Base-by-base conservation (phyloP, 2,113 vertebrate species). In the Dromaius novaehollandiae region DNA sequence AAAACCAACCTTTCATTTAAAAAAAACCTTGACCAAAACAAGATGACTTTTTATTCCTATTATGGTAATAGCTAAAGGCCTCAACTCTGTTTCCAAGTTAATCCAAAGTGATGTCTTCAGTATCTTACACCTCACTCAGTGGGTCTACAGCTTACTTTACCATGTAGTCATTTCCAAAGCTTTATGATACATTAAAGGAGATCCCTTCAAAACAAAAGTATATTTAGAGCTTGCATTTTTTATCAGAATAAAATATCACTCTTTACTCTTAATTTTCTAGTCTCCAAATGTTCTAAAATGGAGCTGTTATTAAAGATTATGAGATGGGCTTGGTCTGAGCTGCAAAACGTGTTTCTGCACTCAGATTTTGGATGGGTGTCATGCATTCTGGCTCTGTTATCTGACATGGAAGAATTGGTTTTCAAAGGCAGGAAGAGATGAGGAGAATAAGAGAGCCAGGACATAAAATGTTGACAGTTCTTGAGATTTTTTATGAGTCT, bases 221-320 rank as follows among this genome's bases (percentile, higher is more conserved):
- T 28, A 86, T 94, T 88, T 78, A 38, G 48, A 83, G 4, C 40
- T n/a, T 82, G 55, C 28, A 48, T 50, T 93, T 95, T 89, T 87
- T 50, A 63, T 83, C 3, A 51, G 25, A 66, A 92, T 60, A 91
- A 77, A 44, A 71, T 32, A 64, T 34, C 75, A 17, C 34, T 82
- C 13, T 77, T 94, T 79, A 25, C 44, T 93, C 26, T 85, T 74
- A 53, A 34, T 79, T 96, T 95, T 95, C 90, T 90, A 30, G 34
- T 89, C 77, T 94, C 63, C 40, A 90, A 61, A 42, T 66, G 24
- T 46, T 92, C 50, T 73, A 70, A 53, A 90, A 90, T 70, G 25
- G 89, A 86, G 14, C 19, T 77, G 11, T 66, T 93, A 60, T 78
- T 93, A 83, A 77, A 91, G 38, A 70, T 68, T 20, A 34, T 11